A percentile compares a stretch with the other conserved stretches of the same genome.
Conservation (phyloP, 2,888 invertebrate genomes). For the Sussaba pulchella region DNA sequence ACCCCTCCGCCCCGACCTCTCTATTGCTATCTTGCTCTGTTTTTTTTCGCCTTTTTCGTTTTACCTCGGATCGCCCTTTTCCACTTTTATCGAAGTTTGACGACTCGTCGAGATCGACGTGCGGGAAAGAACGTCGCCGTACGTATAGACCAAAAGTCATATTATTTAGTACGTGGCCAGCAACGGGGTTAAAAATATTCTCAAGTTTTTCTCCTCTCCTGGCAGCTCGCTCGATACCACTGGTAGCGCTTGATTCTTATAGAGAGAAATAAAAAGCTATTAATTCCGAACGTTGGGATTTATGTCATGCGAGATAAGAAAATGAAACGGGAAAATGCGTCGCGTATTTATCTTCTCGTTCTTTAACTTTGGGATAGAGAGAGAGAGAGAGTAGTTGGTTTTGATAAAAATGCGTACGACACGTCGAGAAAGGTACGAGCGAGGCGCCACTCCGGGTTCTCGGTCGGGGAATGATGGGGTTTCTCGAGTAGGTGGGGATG, state of each 20-base stretch:
- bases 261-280: slow-evolving; percentile 22
- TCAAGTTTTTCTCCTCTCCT: slow-evolving; percentile 29
- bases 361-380: background rate
- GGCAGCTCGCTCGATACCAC: background rate
- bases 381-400: slow-evolving; percentile 8
- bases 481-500: slow-evolving; percentile 44
- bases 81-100: slow-evolving; percentile 54
- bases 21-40: slow-evolving; percentile 5
- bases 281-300: slow-evolving; percentile 6
- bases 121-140: slow-evolving; percentile 13
- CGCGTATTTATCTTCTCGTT: slow-evolving; percentile 28
- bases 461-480: slow-evolving; percentile 48
- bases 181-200: slow-evolving; percentile 29
- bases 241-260: slow-evolving; percentile 22
- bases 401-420: slow-evolving; percentile 64
- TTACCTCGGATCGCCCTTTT: slow-evolving; percentile 19
- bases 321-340: background rate
- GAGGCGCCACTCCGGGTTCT: slow-evolving; percentile 44
- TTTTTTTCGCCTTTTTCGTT: slow-evolving; percentile 51
- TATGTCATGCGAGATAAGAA: background rate
- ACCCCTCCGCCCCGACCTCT: background rate
- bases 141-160: slow-evolving; percentile 27
- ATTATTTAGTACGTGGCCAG: slow-evolving; percentile 46
- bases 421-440: slow-evolving; percentile 22
- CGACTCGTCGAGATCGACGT: slow-evolving; percentile 40